Percentiles rank a stretch among this genome's conserved stretches.
Conservation (phyloP, 2,797 vertebrate genomes). For the Myripristis murdjan region DNA sequence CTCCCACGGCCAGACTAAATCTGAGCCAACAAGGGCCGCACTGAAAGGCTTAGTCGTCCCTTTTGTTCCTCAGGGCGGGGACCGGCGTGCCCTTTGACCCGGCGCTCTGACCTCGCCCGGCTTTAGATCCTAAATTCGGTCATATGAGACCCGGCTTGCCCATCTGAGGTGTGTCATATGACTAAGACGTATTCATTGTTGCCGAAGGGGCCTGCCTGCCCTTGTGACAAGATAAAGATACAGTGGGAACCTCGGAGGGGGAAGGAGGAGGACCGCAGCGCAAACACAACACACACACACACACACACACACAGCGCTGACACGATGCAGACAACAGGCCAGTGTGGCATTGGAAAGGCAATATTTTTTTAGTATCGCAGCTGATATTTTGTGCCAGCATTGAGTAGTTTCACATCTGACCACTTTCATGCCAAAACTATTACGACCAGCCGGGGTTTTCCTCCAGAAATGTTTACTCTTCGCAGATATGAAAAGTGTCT, state of each 20-base stretch:
- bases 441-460: too few relatives aligned
- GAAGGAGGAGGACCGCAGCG: slow-evolving; percentile 14
- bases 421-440: too few relatives aligned
- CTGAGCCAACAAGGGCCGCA: slow-evolving; percentile 28
- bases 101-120: slow-evolving; percentile 52
- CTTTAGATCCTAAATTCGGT: slow-evolving; percentile 52
- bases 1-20: slow-evolving; percentile 21
- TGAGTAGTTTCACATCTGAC: background rate
- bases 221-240: slow-evolving; percentile 25
- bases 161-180: slow-evolving; percentile 39
- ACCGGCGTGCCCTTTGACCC: slow-evolving; percentile 60
- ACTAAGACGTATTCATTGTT: slow-evolving; percentile 37
- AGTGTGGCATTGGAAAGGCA: too few relatives aligned
- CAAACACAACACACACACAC: background rate
- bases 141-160: slow-evolving; percentile 56
- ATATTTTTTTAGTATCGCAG: background rate
- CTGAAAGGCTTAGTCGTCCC: slow-evolving; percentile 58
- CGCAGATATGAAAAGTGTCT: background rate
- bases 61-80: slow-evolving; percentile 73
- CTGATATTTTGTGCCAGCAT: too few relatives aligned
- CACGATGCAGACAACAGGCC: too few relatives aligned
- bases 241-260: slow-evolving; percentile 38
- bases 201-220: slow-evolving; percentile 7
- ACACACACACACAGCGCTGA: too few relatives aligned
- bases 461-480: background rate